A percentile compares a stretch with the other conserved stretches of the same genome.
phyloP scores from a whole-genome alignment of 2,797 vertebrate genomes.

The Potorous gilbertii region DNA sequence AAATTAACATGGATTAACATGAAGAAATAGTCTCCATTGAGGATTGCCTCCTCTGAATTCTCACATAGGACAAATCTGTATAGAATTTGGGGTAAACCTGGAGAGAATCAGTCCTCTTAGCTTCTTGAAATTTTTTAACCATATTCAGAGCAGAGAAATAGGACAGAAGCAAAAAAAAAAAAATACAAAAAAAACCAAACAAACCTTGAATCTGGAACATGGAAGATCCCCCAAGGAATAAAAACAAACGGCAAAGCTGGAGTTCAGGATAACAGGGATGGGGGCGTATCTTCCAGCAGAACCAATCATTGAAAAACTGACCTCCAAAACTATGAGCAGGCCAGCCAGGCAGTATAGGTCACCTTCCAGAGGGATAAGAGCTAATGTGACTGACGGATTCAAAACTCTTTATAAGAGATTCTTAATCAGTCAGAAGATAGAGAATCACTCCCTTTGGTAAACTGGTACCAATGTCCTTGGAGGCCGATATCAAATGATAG shows the following conservation, averaged over 20 bases:
- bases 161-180: not conserved
- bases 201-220: not conserved
- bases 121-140: not conserved
- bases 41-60: not conserved
- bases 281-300: not conserved
- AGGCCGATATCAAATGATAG: not conserved
- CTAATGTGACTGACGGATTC: not conserved
- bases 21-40: not conserved
- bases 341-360: not conserved
- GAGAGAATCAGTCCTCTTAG: not conserved
- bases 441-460: not conserved
- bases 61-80: not conserved
- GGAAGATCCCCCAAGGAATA: not conserved
- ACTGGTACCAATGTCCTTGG: not conserved
- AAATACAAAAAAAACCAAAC: not conserved
- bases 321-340: not conserved
- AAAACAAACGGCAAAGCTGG: not conserved
- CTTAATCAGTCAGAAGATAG: not conserved
- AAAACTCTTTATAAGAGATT: not conserved
- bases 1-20: not conserved
- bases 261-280: not conserved
- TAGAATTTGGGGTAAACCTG: not conserved
- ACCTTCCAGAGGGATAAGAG: not conserved
- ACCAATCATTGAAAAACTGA: not conserved
- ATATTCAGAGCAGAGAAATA: not conserved